Evolutionary conservation across 2,797 vertebrate species (phyloP), one percentile per base, ranked within the genome.

Genomic region (Lutjanus argentimaculatus): DNA sequence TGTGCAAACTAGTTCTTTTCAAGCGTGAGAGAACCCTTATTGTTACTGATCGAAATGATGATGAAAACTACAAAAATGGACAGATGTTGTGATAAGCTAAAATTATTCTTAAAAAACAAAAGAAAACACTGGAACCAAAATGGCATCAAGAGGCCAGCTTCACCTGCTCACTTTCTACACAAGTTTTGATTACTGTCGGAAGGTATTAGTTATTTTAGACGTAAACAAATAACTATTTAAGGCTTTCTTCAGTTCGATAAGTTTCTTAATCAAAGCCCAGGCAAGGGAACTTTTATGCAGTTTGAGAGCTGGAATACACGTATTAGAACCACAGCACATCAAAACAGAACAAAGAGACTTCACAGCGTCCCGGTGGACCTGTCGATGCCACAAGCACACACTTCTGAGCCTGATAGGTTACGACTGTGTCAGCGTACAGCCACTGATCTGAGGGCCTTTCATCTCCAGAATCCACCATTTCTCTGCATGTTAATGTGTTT

Each of bases 391-490:
- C 66, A 8, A 89, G 79, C 89, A 8, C 79, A 77, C 72, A 73
- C 80, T 85, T 73, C 86, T 89, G 83, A 89, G 90, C 84, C 57
- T 90, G 90, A 92, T 84, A 78, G 91, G 88, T 85, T 91, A 89
- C 36, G 85, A 89, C 87, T 77, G 82, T 79, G 89, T 91, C 85
- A 86, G 82, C 45, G 68, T 78, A 72, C 65, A 77, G 86, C 75
- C 77, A 42, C 79, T 88, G 92, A 94, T 94, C 90, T 91, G 89
- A 92, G 84, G 69, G 57, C 61, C 91, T 94, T 93, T 93, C 91
- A 94, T 93, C 90, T 91, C 72, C 90, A 65, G 46, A 79, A 85
- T 59, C 78, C 83, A 75, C 76, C 84, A 75, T 85, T 89, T 90
- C 89, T 53, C 85, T 89, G 89, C 87, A 90, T 93, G 89, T 73